phyloP scores from a whole-genome alignment of 2,797 vertebrate genomes.

The Capromys pilorides region DNA sequence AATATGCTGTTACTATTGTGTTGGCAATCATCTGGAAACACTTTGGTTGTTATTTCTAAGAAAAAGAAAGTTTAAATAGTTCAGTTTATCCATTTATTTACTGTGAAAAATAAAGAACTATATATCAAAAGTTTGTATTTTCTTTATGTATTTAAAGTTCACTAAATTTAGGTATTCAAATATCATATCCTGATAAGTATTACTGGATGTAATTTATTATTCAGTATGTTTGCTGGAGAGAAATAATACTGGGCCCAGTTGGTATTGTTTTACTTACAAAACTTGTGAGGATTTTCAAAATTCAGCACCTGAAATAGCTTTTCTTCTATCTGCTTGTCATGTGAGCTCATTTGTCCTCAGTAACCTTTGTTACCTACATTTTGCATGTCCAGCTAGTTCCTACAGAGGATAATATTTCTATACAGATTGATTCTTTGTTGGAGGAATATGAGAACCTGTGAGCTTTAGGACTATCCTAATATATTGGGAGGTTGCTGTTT shows the following conservation, averaged over 20 bases:
- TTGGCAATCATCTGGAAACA: constrained; percentile 11
- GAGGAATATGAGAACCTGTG: background rate
- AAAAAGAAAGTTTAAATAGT: constrained; percentile 12
- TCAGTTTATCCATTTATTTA: constrained; percentile 46
- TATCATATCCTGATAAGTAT: background rate
- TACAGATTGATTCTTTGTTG: background rate
- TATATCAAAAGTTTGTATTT: constrained; percentile 44
- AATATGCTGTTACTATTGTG: background rate
- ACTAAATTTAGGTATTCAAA: constrained; percentile 47
- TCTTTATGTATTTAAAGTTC: background rate
- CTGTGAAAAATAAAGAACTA: background rate
- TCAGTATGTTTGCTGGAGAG: constrained; percentile 28
- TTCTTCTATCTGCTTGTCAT: background rate
- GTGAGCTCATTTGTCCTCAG: constrained; percentile 46
- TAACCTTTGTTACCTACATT: constrained; percentile 30
- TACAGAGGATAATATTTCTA: background rate
- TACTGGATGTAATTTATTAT: background rate
- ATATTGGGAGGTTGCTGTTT: background rate
- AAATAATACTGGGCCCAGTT: background rate
- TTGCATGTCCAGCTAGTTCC: constrained; percentile 31
- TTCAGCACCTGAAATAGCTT: background rate
- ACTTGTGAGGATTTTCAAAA: constrained; percentile 52
- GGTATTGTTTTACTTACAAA: constrained; percentile 26
- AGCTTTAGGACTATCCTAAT: constrained; percentile 29
- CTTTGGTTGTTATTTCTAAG: constrained; percentile 30